Percentiles rank a stretch among this genome's conserved stretches.
Conservation (phyloP, 2,113 vertebrate species). For the Nanorana parkeri region DNA sequence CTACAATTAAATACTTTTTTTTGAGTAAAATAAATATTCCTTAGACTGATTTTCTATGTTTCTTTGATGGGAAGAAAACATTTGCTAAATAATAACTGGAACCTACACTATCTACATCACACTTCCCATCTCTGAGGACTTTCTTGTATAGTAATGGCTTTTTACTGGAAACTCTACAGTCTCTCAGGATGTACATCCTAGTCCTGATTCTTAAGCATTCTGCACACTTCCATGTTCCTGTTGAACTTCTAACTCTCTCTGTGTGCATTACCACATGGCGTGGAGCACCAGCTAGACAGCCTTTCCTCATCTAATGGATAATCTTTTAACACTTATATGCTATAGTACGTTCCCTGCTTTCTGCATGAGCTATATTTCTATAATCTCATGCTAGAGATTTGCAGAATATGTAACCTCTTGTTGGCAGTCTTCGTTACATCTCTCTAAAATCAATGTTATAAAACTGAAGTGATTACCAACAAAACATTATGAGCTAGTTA, state of each 20-base stretch:
- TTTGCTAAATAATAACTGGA: neutral
- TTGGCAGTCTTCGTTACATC: too few relatives aligned
- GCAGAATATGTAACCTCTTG: too few relatives aligned
- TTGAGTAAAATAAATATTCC: neutral
- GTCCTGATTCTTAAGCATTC: slow-evolving; percentile 4
- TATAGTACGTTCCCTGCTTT: too few relatives aligned
- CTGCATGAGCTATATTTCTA: too few relatives aligned
- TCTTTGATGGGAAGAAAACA: slow-evolving; percentile 1
- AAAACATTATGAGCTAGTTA: too few relatives aligned
- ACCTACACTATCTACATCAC: neutral
- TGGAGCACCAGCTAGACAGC: neutral
- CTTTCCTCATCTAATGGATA: slow-evolving; percentile 9
- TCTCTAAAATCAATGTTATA: too few relatives aligned
- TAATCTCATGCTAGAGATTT: too few relatives aligned
- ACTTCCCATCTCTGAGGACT: slow-evolving; percentile 1
- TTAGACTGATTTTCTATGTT: neutral
- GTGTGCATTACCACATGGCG: slow-evolving; percentile 31
- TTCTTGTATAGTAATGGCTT: neutral
- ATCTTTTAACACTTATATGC: slow-evolving; percentile 7
- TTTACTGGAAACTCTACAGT: neutral
- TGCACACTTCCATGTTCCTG: slow-evolving; percentile 3
- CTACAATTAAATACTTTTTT: neutral
- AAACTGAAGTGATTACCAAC: too few relatives aligned
- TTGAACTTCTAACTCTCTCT: slow-evolving; percentile 36
- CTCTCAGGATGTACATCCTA: neutral